Evolutionary conservation across 2,797 vertebrate genomes (phyloP).

Genomic region (Phataginus tricuspis): DNA sequence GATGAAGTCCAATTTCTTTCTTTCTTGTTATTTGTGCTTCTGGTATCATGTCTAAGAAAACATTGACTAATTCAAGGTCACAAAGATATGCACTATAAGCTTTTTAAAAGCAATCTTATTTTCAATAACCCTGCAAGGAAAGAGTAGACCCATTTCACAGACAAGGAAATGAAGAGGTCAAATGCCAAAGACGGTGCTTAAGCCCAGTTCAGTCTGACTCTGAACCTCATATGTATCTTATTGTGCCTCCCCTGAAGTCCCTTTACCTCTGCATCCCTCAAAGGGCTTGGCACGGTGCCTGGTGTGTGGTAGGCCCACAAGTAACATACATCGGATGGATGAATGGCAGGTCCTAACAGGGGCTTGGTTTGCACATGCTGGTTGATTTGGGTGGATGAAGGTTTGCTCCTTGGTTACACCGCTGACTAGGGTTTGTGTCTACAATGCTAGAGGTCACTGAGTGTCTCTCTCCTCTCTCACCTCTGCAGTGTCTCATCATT

Average conservation of each 20-base stretch:
- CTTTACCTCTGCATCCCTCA: background rate
- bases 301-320: background rate
- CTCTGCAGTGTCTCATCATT: conserved; percentile 94
- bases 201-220: background rate
- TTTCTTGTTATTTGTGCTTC: background rate
- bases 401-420: background rate
- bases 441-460: background rate
- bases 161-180: background rate
- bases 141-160: background rate
- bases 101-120: background rate
- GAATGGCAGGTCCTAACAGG: background rate
- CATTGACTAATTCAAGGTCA: background rate
- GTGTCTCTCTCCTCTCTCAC: background rate
- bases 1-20: background rate
- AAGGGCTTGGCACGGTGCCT: background rate
- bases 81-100: background rate
- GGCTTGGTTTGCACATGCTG: background rate
- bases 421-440: background rate
- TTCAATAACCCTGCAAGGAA: background rate
- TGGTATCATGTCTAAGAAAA: background rate
- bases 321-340: background rate
- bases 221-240: background rate
- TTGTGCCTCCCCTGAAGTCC: background rate
- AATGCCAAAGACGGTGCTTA: background rate
- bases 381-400: background rate